Evolutionary conservation across 2,113 vertebrate species (phyloP), one percentile per base, ranked within the genome.

Genomic region (Raja brachyura): DNA sequence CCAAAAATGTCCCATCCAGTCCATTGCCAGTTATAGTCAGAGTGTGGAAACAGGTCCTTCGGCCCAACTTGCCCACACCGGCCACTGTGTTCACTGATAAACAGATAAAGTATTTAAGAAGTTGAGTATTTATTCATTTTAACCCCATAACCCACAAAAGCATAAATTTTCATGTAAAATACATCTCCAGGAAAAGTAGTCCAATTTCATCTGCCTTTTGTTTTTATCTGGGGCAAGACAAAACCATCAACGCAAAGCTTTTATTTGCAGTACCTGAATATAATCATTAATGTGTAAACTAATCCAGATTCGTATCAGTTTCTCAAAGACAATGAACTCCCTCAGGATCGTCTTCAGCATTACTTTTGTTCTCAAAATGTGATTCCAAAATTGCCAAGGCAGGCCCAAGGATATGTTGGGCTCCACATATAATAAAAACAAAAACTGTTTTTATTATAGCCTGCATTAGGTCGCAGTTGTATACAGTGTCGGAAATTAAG

Each of bases 171-270:
- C 39, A 48, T 31, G 75, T 31, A 3, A 77, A 77, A 77, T 31
- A 77, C 75, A 77, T n/a, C 75, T 77, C 75, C 75, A 77, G 75
- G 28, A 77, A 31, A 77, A 77, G n/a, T 31, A n/a, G 75, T 77
- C 75, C 11, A n/a, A 77, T 31, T 77, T 77, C 28, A 77, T 31
- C 75, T 31, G 28, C 10, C 75, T 77, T 77, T n/a, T 77, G 28
- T 77, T 77, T 77, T n/a, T 9, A 77, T n/a, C 75, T 77, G n/a
- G 73, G 28, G 28, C 10, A 77, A 31, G 75, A 31, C n/a, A 77
- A 7, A 77, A 77, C 63, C n/a, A 31, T 77, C 28, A 77, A 77
- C 10, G 28, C n/a, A n/a, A 77, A 31, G 75, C n/a, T 77, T 77
- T 77, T 77, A 77, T 31, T 77, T 77, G n/a, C 4, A 5, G 10